Evolutionary conservation across 2,113 vertebrate species (phyloP).

Genomic region (Grallaria varia): DNA sequence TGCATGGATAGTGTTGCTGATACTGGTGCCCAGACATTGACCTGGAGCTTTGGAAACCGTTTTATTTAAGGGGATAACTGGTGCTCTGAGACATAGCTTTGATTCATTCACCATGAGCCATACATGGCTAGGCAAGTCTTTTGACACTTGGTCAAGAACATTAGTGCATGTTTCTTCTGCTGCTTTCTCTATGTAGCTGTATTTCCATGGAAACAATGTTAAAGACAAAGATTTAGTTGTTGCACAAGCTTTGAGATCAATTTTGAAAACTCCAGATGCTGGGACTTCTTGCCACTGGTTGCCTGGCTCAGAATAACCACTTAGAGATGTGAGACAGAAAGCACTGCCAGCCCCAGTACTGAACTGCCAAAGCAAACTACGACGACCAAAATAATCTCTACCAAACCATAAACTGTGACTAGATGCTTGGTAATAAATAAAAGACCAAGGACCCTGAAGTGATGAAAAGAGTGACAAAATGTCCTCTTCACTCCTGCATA

Average conservation of each 20-base stretch:
- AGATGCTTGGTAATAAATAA: constrained; percentile 87
- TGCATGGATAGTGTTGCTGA: background rate
- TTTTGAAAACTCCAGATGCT: constrained; percentile 84
- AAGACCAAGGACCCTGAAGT: constrained; percentile 88
- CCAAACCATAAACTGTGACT: constrained; percentile 90
- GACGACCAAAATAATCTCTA: constrained; percentile 91
- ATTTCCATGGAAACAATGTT: constrained; percentile 82
- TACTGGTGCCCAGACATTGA: background rate
- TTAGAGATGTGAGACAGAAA: constrained; percentile 83
- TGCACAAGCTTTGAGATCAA: constrained; percentile 77
- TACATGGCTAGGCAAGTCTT: constrained; percentile 67
- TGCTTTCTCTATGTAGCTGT: background rate
- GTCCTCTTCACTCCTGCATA: constrained; percentile 71
- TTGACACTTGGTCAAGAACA: constrained; percentile 29
- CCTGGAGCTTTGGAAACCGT: constrained; percentile 8
- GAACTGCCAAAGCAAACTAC: constrained; percentile 91
- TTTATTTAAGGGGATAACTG: constrained; percentile 81
- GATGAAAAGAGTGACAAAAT: constrained; percentile 79
- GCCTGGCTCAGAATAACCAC: background rate
- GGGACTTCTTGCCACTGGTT: constrained; percentile 87
- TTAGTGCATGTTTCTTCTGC: background rate
- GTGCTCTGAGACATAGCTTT: constrained; percentile 69
- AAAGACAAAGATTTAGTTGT: constrained; percentile 65
- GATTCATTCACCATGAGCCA: constrained; percentile 60
- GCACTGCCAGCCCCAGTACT: background rate